Conservation (phyloP, 2,888 invertebrate genomes). For the Hypercompe scribonia region DNA sequence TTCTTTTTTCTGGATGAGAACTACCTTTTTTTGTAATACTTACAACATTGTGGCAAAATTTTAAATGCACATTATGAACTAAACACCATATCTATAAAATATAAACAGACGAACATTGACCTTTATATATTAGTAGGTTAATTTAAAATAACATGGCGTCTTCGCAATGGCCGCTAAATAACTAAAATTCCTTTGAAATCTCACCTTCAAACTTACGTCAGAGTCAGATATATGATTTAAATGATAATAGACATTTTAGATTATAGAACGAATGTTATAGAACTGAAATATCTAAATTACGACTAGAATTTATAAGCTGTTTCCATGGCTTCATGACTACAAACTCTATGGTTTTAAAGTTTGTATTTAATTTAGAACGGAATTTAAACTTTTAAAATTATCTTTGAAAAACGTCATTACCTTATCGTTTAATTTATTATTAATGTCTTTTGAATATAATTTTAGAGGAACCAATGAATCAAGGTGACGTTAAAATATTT, state of each 20-base stretch:
- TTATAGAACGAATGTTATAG: slow-evolving; percentile 11
- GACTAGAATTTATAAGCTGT: slow-evolving; percentile 1
- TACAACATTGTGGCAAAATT: no score
- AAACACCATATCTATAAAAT: not conserved
- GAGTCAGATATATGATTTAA: slow-evolving; percentile 3
- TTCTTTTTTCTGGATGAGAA: no score
- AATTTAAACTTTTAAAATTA: no score
- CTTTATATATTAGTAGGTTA: slow-evolving; percentile 10
- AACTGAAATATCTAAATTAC: slow-evolving; percentile 6
- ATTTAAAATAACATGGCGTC: slow-evolving; percentile 10
- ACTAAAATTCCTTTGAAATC: slow-evolving; percentile 19
- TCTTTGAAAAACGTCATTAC: no score
- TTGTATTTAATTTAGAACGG: no score
- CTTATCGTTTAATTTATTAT: no score
- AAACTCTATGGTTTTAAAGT: no score
- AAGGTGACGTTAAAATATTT: not conserved
- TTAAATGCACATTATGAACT: not conserved
- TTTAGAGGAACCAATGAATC: no score
- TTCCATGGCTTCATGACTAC: not conserved
- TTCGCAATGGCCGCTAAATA: slow-evolving; percentile 11
- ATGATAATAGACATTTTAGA: not conserved
- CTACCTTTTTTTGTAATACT: no score
- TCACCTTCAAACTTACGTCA: slow-evolving; percentile 8
- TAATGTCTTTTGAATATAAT: no score
- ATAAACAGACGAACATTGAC: slow-evolving; percentile 10